Evolutionary conservation across 2,888 invertebrate genomes (phyloP), one percentile per base, ranked within the genome.

Genomic region (Pyrrhia umbra): DNA sequence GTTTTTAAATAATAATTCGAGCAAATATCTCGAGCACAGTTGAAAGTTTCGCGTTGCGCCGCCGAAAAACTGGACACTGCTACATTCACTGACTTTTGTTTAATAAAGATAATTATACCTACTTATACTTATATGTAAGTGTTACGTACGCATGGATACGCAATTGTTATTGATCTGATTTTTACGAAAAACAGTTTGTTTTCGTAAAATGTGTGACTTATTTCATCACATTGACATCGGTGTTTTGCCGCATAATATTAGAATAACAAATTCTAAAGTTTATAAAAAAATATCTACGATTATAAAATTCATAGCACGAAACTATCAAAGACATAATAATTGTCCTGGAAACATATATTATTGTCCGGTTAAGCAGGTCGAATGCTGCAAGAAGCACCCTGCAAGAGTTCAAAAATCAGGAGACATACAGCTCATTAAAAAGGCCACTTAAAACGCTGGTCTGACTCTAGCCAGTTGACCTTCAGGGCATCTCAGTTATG

Each of bases 81-180:
- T 64, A 78, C 81, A 80, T 83, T 82, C 83, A 81, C 84, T 79
- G 63, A 61, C 39, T 49, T 75, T 71, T 61, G 64, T 73, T 74
- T 66, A 72, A 73, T 68, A 55, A 61, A 66, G 52, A 51, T 69
- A 72, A 69, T 75, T 75, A 74, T 50, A 39, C 13, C 16, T 46
- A 46, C 23, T 42, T 51, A 27, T 27, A 60, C 59, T 54, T 39
- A 30, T 57, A 52, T 15, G 20, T 47, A 37, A 30, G 21, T 49
- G 30, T 54, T 59, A 66, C 21, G 23, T 25, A 15, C 18, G n/a
- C 27, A 37, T 52, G 15, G 9, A 16, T 30, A 49, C 10, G 42
- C 13, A 56, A 51, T 50, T 56, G 16, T 39, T 47, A 67, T 57
- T 52, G 58, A 47, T 60, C 57, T 8, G 13, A 57, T 49, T 59